Evolutionary conservation across 2,888 invertebrate species (phyloP), one percentile per base, ranked within the genome.

Genomic region (Pecten maximus): DNA sequence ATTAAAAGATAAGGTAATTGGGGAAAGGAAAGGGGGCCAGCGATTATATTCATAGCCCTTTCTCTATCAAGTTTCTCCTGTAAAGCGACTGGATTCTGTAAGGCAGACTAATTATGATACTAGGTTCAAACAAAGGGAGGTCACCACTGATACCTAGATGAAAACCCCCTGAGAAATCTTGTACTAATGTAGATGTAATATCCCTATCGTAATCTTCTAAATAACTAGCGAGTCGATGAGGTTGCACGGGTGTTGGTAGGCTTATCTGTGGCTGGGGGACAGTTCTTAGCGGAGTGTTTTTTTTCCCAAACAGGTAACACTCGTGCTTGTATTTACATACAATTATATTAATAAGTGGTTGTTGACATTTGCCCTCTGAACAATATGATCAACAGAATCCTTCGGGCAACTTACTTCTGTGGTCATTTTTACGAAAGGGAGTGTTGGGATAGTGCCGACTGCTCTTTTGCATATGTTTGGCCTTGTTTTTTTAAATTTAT

Each of bases 311-410:
- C 1, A 28, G n/a, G 16, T 74, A 28, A 28, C 60, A 74, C 28
- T 74, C 60, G 28, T 74, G 60, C 12, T 74, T 74, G 28, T 16
- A 74, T 28, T 74, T 74, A 16, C 60, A 74, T 28, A 19, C 19
- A 12, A 3, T 19, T n/a, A n/a, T n/a, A n/a, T n/a, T n/a, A 44
- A 44, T 44, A 12, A 44, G 44, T 23, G 60, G 60, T 2, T 74
- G n/a, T 12, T 74, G 60, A 74, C 60, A 74, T 74, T 74, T 74
- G n/a, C 60, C 60, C 60, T 74, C 60, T n/a, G 28, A 28, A 28
- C 6, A 4, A 16, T 74, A 74, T 74, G 60, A 74, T 28, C 60
- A 74, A 74, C 60, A 74, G 60, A 74, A 74, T 8, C 60, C 60
- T 28, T 28, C n/a, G 28, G 60, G 60, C 28, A 74, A n/a, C 6